Evolutionary conservation across 2,888 invertebrate species (phyloP).

Genomic region (Brachycybe producta): DNA sequence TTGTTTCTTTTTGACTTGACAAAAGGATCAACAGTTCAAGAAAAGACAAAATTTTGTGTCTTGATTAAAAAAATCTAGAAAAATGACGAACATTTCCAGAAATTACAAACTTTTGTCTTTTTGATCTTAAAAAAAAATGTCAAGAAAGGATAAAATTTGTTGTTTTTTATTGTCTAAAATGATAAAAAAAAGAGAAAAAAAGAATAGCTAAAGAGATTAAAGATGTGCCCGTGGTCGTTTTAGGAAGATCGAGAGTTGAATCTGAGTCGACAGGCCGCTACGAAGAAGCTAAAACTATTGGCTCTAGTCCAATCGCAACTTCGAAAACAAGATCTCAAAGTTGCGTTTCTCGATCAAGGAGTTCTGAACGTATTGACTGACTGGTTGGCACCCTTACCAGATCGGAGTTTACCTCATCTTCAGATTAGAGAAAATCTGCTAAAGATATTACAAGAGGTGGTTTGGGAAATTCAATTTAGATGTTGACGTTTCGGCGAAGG

Average conservation of each 20-base stretch:
- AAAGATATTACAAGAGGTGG: constrained; percentile 37
- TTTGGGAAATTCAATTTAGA: too few relatives aligned
- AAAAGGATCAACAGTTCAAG: too few relatives aligned
- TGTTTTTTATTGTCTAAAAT: too few relatives aligned
- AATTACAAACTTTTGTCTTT: too few relatives aligned
- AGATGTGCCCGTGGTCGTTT: too few relatives aligned
- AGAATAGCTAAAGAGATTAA: too few relatives aligned
- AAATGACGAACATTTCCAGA: too few relatives aligned
- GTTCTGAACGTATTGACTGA: constrained; percentile 80
- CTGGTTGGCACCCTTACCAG: constrained; percentile 97
- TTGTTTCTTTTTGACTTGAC: too few relatives aligned
- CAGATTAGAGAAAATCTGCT: constrained; percentile 81
- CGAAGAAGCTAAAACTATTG: constrained; percentile 80
- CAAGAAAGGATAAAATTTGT: too few relatives aligned
- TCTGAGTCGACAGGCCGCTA: constrained; percentile 68
- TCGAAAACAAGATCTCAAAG: constrained; percentile 85
- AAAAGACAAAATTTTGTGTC: too few relatives aligned
- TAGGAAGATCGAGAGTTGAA: constrained; percentile 81
- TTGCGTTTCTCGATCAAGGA: constrained; percentile 93
- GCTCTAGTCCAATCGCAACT: constrained; percentile 78
- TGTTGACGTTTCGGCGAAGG: background rate
- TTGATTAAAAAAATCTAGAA: too few relatives aligned
- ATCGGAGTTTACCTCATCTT: constrained; percentile 86
- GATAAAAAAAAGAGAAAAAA: background rate
- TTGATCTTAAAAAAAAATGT: too few relatives aligned